These are phyloP conservation scores for Acronicta leporina DNA, from an alignment of 2,888 invertebrate genomes.

Conservation along the genomic window DNA sequence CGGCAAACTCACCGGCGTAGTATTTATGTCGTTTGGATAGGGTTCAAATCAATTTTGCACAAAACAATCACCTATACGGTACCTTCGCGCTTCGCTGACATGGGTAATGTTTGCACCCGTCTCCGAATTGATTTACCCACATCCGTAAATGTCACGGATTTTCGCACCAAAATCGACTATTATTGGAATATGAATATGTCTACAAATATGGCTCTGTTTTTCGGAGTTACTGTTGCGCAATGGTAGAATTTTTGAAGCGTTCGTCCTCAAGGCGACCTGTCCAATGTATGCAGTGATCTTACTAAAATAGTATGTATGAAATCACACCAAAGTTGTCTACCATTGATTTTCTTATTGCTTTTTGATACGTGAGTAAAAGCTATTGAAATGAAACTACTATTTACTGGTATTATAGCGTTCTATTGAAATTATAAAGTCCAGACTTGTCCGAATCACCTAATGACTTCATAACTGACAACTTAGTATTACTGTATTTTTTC, in stretches of 20 bases:
- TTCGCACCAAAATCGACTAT: slow-evolving; percentile 68
- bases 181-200: slow-evolving; percentile 67
- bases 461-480: no score
- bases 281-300: slow-evolving; percentile 24
- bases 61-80: slow-evolving; percentile 73
- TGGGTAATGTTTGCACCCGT: slow-evolving; percentile 79
- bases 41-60: slow-evolving; percentile 77
- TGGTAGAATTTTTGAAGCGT: slow-evolving; percentile 32
- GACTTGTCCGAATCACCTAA: no score
- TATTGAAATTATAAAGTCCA: no score
- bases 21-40: slow-evolving; percentile 77
- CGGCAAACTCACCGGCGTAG: slow-evolving; percentile 58
- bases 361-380: no score
- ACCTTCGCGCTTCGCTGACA: slow-evolving; percentile 73
- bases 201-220: slow-evolving; percentile 46
- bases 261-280: slow-evolving; percentile 1
- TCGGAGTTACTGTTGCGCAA: slow-evolving; percentile 27
- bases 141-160: slow-evolving; percentile 82
- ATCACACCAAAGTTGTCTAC: no score
- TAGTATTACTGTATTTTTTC: no score
- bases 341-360: no score
- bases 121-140: slow-evolving; percentile 83
- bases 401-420: no score
- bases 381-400: no score
- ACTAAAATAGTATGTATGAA: slow-evolving; percentile 3